phyloP scores from a whole-genome alignment of 1,140 invertebrate species.

The Caerostris extrusa region DNA sequence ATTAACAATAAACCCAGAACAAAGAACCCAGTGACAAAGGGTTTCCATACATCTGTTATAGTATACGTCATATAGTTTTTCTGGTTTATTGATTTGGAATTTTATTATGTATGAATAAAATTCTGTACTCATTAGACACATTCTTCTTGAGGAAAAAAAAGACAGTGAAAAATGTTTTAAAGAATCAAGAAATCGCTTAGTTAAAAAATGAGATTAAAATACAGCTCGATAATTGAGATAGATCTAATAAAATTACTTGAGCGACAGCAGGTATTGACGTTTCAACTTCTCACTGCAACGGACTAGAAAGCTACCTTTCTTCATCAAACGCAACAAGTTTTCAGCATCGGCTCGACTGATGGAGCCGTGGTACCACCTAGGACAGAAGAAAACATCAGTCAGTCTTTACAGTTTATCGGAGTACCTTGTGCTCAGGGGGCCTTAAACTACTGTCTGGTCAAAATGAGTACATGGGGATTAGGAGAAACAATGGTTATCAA shows the following conservation, averaged over 20 bases:
- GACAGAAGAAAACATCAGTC: conserved; percentile 75
- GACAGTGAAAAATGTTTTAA: neutral
- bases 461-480: too few species aligned
- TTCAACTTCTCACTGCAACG: conserved; percentile 95
- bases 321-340: conserved; percentile 88
- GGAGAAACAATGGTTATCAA: too few species aligned
- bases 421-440: too few species aligned
- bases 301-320: conserved; percentile 95
- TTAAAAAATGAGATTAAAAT: too few species aligned
- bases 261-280: conserved; percentile 94
- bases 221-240: neutral
- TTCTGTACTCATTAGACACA: neutral
- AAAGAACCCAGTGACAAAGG: too few species aligned
- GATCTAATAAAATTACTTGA: conserved; percentile 88
- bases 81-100: too few species aligned
- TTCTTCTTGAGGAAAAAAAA: neutral
- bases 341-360: conserved; percentile 95
- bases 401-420: too few species aligned
- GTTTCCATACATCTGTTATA: too few species aligned
- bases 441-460: too few species aligned
- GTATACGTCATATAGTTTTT: too few species aligned
- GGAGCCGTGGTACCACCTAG: conserved; percentile 93
- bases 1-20: too few species aligned
- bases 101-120: too few species aligned
- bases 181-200: neutral